Conservation (phyloP, 2,797 vertebrate species). For the Lepus oiostolus region DNA sequence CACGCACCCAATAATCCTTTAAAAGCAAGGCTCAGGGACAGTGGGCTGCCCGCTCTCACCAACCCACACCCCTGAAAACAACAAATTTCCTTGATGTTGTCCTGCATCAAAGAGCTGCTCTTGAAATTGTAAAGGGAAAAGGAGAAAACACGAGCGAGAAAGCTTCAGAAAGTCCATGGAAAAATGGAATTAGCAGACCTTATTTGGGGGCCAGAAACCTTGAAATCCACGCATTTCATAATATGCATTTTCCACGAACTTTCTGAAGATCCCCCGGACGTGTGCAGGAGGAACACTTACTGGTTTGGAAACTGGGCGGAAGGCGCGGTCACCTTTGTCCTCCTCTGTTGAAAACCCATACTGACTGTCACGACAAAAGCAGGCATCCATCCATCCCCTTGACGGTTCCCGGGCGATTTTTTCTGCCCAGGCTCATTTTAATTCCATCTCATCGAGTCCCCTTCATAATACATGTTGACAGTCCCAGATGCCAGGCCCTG, state of each 20-base stretch:
- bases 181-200: too few species aligned
- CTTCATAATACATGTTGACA: constrained; percentile 92
- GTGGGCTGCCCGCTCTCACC: not conserved
- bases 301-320: too few species aligned
- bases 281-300: accelerated
- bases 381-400: not conserved
- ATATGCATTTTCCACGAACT: too few species aligned
- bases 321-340: not conserved
- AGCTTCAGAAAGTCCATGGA: too few species aligned
- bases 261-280: too few species aligned
- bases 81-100: not conserved
- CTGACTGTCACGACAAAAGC: not conserved
- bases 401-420: constrained; percentile 12
- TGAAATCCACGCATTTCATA: too few species aligned
- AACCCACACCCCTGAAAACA: not conserved
- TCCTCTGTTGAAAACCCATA: not conserved
- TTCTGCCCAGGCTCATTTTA: constrained; percentile 79
- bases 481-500: constrained; percentile 91
- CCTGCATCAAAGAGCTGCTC: not conserved
- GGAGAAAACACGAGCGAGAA: too few species aligned
- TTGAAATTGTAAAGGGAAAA: not conserved
- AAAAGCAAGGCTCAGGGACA: not conserved
- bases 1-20: not conserved
- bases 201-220: too few species aligned
- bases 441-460: constrained; percentile 87